These are phyloP conservation scores for Tromatobia lineatoria DNA, from an alignment of 2,888 invertebrate species.

Conservation along the genomic window DNA sequence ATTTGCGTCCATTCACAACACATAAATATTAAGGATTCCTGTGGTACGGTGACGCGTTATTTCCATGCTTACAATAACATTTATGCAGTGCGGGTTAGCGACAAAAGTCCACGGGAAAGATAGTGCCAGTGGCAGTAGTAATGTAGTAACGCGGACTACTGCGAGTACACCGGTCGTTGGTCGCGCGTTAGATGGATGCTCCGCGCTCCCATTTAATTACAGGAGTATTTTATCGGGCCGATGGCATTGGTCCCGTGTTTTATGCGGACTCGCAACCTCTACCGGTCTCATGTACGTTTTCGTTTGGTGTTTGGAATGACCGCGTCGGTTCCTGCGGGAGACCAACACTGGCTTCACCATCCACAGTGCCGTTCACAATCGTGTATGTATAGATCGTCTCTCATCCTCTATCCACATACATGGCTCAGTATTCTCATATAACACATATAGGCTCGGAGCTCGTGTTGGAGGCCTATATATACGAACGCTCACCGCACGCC, in stretches of 20 bases:
- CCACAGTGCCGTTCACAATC: neutral
- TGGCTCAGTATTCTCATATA: constrained; percentile 33
- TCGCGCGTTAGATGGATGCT: constrained; percentile 77
- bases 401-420: constrained; percentile 18
- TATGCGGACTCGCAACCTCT: constrained; percentile 68
- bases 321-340: constrained; percentile 67
- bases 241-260: constrained; percentile 80
- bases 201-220: constrained; percentile 84
- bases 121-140: constrained; percentile 18
- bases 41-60: constrained; percentile 21
- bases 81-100: constrained; percentile 10
- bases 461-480: constrained; percentile 18
- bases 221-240: constrained; percentile 84
- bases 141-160: constrained; percentile 38
- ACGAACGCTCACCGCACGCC: constrained; percentile 67
- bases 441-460: constrained; percentile 13
- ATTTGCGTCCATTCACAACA: neutral
- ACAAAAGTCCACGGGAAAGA: constrained; percentile 45
- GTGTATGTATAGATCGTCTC: constrained; percentile 36
- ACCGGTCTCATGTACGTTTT: constrained; percentile 70
- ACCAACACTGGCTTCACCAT: constrained; percentile 63
- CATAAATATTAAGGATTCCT: constrained; percentile 28
- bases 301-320: constrained; percentile 79
- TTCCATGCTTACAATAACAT: constrained; percentile 58
- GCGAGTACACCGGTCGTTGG: constrained; percentile 38